phyloP scores from a whole-genome alignment of 2,797 vertebrate species.

The Urocyon cinereoargenteus region DNA sequence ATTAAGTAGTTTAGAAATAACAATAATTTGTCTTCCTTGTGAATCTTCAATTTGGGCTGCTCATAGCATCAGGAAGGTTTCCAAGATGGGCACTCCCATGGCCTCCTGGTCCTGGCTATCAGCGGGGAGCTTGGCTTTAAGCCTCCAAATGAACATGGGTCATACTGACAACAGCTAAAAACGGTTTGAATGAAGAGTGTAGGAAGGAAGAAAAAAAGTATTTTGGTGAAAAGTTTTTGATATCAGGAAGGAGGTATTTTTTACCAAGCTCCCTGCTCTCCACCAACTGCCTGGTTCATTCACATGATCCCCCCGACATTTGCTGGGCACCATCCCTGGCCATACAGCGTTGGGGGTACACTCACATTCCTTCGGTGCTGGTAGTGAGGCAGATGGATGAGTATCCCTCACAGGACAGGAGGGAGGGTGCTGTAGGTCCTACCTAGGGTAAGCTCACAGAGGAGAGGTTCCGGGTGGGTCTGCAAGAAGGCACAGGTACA shows the following conservation, averaged over 20 bases:
- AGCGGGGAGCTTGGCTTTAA: not conserved
- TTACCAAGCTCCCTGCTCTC: not conserved
- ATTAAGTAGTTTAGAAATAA: not conserved
- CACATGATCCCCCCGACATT: not conserved
- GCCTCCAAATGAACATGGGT: not conserved
- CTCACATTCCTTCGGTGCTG: not conserved
- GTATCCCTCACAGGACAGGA: not conserved
- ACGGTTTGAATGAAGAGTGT: not conserved
- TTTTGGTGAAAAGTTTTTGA: not conserved
- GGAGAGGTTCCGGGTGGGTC: not conserved
- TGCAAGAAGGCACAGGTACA: not conserved
- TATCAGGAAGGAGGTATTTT: not conserved
- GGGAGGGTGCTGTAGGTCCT: not conserved
- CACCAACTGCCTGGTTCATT: not conserved
- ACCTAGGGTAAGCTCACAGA: not conserved
- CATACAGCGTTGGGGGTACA: rapidly evolving
- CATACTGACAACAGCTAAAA: not conserved
- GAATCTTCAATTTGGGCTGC: not conserved
- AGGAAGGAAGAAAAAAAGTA: not conserved
- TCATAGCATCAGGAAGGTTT: not conserved
- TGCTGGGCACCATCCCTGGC: not conserved
- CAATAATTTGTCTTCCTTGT: not conserved
- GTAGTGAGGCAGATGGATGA: not conserved
- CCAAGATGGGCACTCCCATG: rapidly evolving
- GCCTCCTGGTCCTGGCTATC: not conserved